Base-by-base conservation (phyloP, 1,140 invertebrate species). In the Philotrypesis tridentata region DNA sequence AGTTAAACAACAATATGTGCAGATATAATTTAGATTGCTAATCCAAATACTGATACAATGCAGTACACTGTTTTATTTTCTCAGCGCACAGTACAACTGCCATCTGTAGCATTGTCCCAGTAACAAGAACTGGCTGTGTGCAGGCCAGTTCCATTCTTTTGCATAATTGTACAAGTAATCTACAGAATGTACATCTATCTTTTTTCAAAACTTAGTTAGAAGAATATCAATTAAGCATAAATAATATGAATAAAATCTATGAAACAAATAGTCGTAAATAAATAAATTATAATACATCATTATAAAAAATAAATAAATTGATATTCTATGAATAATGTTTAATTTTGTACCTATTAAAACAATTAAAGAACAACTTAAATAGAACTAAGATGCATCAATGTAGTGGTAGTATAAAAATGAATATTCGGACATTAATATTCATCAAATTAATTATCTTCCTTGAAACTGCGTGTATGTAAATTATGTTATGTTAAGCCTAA, bases 51-150 rank as follows among this genome's bases (percentile, higher is more conserved):
- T 79, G 97, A 98, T 40, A 97, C 97, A 88, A 99, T 99, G 90
- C 97, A 99, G 89, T 98, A 99, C 96, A 99, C 98, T 27, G 97
- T 98, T 92, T 99, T 99, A 90, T 99, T 99, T 89, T 99, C 98
- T 98, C 98, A 99, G 88, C 98, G 96, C 5, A 99, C 97, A 0
- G 98, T 99, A 91, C 97, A 99, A 85, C 97, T 97, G 83, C 97
- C 97, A 93, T 99, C 98, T 11, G 98, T 99, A 29, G 95, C 94
- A 86, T 97, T 98, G 90, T 99, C 98, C 98, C 98, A 99, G 90
- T 96, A 99, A 90, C 98, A 99, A 0, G 98, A 98, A 87, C 97
- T 98, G 0, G 98, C 97, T 23, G 98, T 99, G 90, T 99, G 98
- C 67, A 99, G 92, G 55, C 98, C 98, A 40, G 98, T 97, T 40